Evolutionary conservation across 2,888 invertebrate genomes (phyloP).

Genomic region (Saturnia pavonia): DNA sequence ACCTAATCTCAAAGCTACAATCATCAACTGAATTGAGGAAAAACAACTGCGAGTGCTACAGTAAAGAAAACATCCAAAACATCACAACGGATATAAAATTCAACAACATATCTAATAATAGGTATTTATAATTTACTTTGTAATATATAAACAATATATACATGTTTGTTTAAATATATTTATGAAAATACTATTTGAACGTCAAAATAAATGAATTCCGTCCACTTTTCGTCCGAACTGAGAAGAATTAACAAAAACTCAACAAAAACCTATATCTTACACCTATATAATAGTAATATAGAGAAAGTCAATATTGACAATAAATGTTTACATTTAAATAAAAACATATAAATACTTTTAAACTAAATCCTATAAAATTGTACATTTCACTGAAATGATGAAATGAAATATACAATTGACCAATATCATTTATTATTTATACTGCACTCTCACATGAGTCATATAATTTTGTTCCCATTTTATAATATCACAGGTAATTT

Average conservation of each 20-base stretch:
- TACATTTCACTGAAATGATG: background rate
- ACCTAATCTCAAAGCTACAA: background rate
- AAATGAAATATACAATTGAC: background rate
- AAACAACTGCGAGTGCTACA: background rate
- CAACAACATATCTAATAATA: background rate
- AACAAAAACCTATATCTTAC: no score
- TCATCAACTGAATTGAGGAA: background rate
- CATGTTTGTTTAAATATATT: no score
- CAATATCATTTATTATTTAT: background rate
- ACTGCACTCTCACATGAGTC: background rate
- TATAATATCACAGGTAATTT: constrained; percentile 27
- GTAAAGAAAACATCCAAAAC: background rate
- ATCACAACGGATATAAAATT: no score
- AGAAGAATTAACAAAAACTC: no score
- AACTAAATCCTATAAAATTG: background rate
- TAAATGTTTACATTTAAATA: no score
- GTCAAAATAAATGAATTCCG: no score
- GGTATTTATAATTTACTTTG: background rate
- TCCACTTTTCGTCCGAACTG: no score
- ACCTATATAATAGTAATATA: no score
- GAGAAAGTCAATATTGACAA: no score
- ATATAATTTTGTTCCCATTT: constrained; percentile 9
- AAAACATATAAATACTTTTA: background rate
- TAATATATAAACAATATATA: no score
- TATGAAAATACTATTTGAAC: no score